These are phyloP conservation scores for Calcarius lapponicus DNA, from an alignment of 2,797 vertebrate species.

Conservation along the genomic window DNA sequence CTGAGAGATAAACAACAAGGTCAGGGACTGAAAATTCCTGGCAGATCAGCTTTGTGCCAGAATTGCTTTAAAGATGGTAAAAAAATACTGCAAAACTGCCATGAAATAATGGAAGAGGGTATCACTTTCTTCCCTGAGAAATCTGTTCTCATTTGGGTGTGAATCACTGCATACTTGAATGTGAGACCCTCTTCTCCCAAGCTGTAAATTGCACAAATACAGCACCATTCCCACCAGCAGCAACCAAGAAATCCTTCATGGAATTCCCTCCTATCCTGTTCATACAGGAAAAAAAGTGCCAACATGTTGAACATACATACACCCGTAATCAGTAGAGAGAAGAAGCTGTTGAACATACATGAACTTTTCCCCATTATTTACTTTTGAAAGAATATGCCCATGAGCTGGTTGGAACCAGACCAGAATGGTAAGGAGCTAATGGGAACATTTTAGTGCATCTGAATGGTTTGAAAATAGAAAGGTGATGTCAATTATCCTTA, in stretches of 20 bases:
- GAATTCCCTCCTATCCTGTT: not conserved
- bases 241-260: not conserved
- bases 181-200: not conserved
- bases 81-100: not conserved
- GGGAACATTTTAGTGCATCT: not conserved
- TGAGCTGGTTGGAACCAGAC: not conserved
- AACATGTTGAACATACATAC: not conserved
- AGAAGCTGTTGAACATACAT: not conserved
- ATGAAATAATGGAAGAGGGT: not conserved
- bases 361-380: not conserved
- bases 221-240: not conserved
- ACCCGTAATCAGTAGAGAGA: not conserved
- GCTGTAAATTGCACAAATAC: not conserved
- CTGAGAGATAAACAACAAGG: constrained; percentile 30
- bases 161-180: not conserved
- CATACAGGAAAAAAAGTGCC: not conserved
- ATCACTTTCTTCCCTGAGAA: not conserved
- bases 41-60: constrained; percentile 28
- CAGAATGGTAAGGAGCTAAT: not conserved
- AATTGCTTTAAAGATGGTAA: constrained; percentile 36
- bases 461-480: constrained; percentile 5
- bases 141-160: not conserved
- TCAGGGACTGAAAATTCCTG: constrained; percentile 19
- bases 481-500: not conserved
- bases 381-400: not conserved